Conservation (phyloP, 2,797 vertebrate species). For the Neosalanx taihuensis region DNA sequence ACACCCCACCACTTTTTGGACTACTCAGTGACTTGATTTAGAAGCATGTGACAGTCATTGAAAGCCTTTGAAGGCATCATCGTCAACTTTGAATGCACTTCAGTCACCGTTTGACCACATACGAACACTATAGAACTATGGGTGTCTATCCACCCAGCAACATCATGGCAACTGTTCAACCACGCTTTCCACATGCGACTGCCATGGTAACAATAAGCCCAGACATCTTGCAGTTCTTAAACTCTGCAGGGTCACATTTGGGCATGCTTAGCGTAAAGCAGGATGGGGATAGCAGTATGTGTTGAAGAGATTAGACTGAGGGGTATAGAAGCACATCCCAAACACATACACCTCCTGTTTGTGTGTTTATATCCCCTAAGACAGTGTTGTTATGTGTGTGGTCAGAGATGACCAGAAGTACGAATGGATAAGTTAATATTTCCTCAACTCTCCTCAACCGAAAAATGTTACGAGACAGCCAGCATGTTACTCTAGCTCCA, state of each 20-base stretch:
- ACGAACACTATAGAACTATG: neutral
- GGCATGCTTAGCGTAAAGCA: too few relatives aligned
- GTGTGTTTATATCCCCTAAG: neutral
- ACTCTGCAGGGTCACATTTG: neutral
- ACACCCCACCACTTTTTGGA: conserved; percentile 1
- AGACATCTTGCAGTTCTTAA: neutral
- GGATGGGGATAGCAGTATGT: too few relatives aligned
- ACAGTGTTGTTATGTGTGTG: neutral
- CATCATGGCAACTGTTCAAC: conserved; percentile 2
- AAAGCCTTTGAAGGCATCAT: conserved; percentile 8
- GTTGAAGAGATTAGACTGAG: neutral
- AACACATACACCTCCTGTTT: neutral
- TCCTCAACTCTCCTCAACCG: neutral
- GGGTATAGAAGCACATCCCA: neutral
- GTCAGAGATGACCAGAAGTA: neutral
- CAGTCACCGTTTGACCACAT: neutral
- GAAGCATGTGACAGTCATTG: conserved; percentile 9
- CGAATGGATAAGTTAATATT: neutral
- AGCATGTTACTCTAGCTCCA: neutral
- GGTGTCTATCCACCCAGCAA: conserved; percentile 3
- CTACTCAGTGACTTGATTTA: neutral
- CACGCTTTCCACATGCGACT: neutral
- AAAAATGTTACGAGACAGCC: neutral
- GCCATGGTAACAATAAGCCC: neutral
- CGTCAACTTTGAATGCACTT: neutral